Evolutionary conservation across 1,140 invertebrate genomes (phyloP), one percentile per base, ranked within the genome.

Genomic region (Holcopasites calliopsidis): DNA sequence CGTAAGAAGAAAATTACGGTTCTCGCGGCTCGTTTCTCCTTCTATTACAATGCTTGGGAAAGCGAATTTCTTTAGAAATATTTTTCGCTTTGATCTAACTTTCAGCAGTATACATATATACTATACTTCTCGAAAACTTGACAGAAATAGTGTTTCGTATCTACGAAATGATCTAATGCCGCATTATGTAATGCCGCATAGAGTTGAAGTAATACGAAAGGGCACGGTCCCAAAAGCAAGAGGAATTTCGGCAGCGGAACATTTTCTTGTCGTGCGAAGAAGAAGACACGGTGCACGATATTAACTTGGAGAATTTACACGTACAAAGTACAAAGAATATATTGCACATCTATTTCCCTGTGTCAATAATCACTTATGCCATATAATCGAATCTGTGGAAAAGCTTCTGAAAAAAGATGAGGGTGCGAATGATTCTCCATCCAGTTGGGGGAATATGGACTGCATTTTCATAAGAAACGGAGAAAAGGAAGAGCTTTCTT

Each of bases 1-100:
- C 58, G 26, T 52, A 42, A n/a, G 35, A 69, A 58, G 18, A 44
- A 18, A 69, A 80, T 57, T 75, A 33, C 44, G 38, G 23, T 28
- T 42, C 44, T 1, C 3, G 26, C 8, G 16, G 44, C 18, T 13
- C 3, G n/a, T 28, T 11, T 33, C n/a, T 50, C 3, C 16, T 13
- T 10, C 26, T 11, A 16, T 49, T 16, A n/a, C n/a, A n/a, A n/a
- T n/a, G n/a, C n/a, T n/a, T n/a, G n/a, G n/a, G n/a, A n/a, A n/a
- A n/a, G n/a, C n/a, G n/a, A n/a, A n/a, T n/a, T n/a, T n/a, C n/a
- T n/a, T n/a, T n/a, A n/a, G n/a, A n/a, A n/a, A n/a, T n/a, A n/a
- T n/a, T n/a, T n/a, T n/a, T n/a, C n/a, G n/a, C n/a, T n/a, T n/a
- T n/a, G n/a, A n/a, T n/a, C n/a, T n/a, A n/a, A n/a, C n/a, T n/a